These are phyloP conservation scores for Hypsibius dujardini DNA, from an alignment of 1,140 invertebrate species.

Conservation along the genomic window DNA sequence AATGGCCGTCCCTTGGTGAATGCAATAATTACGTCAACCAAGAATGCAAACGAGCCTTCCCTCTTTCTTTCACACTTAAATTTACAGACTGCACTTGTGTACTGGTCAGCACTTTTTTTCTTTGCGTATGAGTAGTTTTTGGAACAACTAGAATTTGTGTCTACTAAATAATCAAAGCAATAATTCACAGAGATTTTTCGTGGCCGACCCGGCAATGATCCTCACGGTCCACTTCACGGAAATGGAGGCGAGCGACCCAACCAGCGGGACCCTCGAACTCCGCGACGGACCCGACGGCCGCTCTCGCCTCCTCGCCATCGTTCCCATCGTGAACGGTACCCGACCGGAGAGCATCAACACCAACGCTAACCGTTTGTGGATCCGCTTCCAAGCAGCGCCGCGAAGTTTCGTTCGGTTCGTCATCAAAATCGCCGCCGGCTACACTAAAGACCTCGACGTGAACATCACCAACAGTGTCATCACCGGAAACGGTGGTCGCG, in stretches of 20 bases:
- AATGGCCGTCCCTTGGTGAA: too few species aligned
- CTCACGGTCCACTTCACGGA: slow-evolving; percentile 64
- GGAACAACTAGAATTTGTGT: too few species aligned
- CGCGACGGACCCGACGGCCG: slow-evolving; percentile 53
- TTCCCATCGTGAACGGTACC: slow-evolving; percentile 45
- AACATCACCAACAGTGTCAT: slow-evolving; percentile 66
- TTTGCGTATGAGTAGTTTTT: slow-evolving; percentile 21
- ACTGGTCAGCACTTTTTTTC: slow-evolving; percentile 20
- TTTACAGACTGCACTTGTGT: slow-evolving; percentile 19
- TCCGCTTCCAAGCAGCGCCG: slow-evolving; percentile 51
- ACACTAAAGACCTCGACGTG: slow-evolving; percentile 64
- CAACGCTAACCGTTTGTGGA: slow-evolving; percentile 51
- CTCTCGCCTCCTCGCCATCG: slow-evolving; percentile 45
- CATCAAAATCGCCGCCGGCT: slow-evolving; percentile 52
- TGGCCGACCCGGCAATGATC: slow-evolving; percentile 45
- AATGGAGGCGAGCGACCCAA: slow-evolving; percentile 51
- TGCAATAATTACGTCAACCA: slow-evolving; percentile 21
- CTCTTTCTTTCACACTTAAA: slow-evolving; percentile 12
- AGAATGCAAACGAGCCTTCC: slow-evolving; percentile 22
- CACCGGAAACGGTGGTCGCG: slow-evolving; percentile 74
- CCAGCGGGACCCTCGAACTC: slow-evolving; percentile 51
- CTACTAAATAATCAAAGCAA: too few species aligned
- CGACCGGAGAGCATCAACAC: slow-evolving; percentile 64
- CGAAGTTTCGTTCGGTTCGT: slow-evolving; percentile 50
- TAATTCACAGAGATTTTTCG: slow-evolving; percentile 45